Evolutionary conservation across 2,797 vertebrate genomes (phyloP).

Genomic region (Manis pentadactyla): DNA sequence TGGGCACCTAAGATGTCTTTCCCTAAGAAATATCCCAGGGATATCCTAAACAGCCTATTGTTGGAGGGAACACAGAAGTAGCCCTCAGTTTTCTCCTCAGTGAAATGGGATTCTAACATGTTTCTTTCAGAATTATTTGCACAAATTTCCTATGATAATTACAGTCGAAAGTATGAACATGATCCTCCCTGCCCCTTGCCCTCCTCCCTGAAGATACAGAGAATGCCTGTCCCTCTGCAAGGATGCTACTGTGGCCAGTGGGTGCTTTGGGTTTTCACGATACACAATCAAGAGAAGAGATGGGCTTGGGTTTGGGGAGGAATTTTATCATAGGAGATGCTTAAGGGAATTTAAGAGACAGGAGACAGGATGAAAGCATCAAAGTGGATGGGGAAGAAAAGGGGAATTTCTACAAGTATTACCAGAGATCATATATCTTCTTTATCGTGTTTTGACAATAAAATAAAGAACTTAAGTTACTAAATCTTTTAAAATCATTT

Average conservation of each 20-base stretch:
- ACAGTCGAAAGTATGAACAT: neutral
- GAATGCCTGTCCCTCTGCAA: neutral
- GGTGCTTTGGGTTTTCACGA: neutral
- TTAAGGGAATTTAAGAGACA: neutral
- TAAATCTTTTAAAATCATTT: neutral
- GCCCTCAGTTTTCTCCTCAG: neutral
- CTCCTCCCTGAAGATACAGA: neutral
- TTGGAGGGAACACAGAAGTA: slow-evolving; percentile 2
- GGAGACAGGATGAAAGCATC: neutral
- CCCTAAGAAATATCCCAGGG: neutral
- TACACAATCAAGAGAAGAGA: neutral
- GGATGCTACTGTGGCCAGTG: neutral
- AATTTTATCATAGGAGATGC: neutral
- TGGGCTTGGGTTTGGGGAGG: neutral
- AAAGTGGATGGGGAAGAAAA: neutral
- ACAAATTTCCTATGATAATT: slow-evolving; percentile 20
- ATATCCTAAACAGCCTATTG: neutral
- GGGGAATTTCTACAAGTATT: neutral
- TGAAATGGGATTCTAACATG: neutral
- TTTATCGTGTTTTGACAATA: neutral
- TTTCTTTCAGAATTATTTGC: neutral
- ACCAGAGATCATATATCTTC: neutral
- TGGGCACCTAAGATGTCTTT: neutral
- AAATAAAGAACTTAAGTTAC: neutral
- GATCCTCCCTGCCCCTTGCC: neutral